Evolutionary conservation across 2,797 vertebrate species (phyloP), one percentile per base, ranked within the genome.

Genomic region (Thunnus albacares): DNA sequence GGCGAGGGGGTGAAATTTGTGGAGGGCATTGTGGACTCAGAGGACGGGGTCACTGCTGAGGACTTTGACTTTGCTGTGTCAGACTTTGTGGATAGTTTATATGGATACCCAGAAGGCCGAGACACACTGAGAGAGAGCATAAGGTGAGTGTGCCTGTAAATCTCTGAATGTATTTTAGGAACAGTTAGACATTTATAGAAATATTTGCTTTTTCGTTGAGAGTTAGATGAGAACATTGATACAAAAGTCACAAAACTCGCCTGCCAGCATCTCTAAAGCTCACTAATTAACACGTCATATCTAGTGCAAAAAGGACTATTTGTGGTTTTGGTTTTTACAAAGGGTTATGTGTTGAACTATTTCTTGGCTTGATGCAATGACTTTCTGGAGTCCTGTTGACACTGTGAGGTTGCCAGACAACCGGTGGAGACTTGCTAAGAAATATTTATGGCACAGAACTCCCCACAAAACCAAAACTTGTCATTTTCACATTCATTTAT

Each of bases 11-110:
- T 98, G 62, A 97, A 97, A 93, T 98, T 99, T 30, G 97, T 98
- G 70, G 98, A 99, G 0, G 97, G 97, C 63, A 96, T 98, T 17
- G 97, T 98, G 81, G 97, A 98, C 93, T 96, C 95, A 1, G 98
- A 98, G 87, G 98, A 98, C 1, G 97, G 98, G 0, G 97, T 99
- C 77, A 97, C 97, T 0, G 95, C 97, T n/a, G 97, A 96, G 38
- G 98, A 98, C 92, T 99, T 99, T 80, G 98, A 99, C 92, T 97
- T 97, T 53, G 97, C 97, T 0, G 97, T 99, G 51, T 97, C 98
- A 1, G 97, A 97, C 94, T 99, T 99, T 75, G 98, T 99, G 82
- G 97, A 99, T 89, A 97, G 97, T 87, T 94, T 99, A 0, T 99
- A 99, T 2, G 98, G 98, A 81, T 98, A 98, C 80, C 97, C 98